Evolutionary conservation across 2,797 vertebrate genomes (phyloP), one percentile per base, ranked within the genome.

Genomic region (Taenioides sp.): DNA sequence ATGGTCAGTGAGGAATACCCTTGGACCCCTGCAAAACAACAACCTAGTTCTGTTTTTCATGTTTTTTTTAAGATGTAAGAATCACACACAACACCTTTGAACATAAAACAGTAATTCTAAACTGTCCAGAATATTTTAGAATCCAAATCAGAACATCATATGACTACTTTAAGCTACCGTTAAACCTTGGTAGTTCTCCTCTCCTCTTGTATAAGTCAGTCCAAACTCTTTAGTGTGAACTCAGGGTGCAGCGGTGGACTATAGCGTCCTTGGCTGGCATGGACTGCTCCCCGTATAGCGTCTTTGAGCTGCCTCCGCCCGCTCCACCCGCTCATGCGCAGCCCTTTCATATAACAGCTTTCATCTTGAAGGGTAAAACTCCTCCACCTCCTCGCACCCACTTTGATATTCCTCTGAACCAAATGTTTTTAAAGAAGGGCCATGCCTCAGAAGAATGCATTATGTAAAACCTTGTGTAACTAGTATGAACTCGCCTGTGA

Each of bases 291-390:
- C 18, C 40, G 22, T 49, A 17, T 18, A 9, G 22, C 43, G 22
- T 49, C 64, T 65, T 65, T 65, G 64, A 50, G 43, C 22, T 65
- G 22, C 0, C 37, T 43, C 10, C 34, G 11, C 34, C n/a, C 12
- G 62, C 62, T 43, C 43, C 43, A 47, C 43, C 43, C 43, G 43
- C 43, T 47, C 61, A n/a, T 16, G n/a, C 22, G 14, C 16, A 18
- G 23, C 40, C 17, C 40, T 65, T 65, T 65, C 40, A 65, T 65
- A 50, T 49, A 10, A 17, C n/a, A 1, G 22, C 64, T 65, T 65
- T 65, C 64, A 65, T 65, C 64, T 65, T 65, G 64, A 27, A 65
- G 64, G 64, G 64, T 65, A 50, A 65, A 65, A 65, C 64, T 65
- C 64, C 43, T 65, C 40, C 25, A 65, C 64, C 64, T 27, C 40